Evolutionary conservation across 1,140 invertebrate genomes (phyloP).

Genomic region (Drosophila kanapiae): DNA sequence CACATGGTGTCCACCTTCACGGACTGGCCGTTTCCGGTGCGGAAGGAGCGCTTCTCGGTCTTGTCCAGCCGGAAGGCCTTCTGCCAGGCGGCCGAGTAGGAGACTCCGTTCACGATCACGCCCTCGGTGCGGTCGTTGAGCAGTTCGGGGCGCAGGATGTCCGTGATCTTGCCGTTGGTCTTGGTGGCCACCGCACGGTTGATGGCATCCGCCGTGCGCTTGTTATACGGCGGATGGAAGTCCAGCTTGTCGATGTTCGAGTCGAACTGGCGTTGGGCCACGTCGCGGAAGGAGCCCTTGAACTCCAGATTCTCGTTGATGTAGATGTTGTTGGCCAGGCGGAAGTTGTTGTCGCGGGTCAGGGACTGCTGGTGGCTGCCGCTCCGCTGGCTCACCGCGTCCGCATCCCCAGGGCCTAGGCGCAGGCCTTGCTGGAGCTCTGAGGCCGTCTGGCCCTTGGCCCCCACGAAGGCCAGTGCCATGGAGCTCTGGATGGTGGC

Average conservation of each 20-base stretch:
- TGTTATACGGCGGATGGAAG: slow-evolving; percentile 82
- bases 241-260: slow-evolving; percentile 79
- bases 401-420: slow-evolving; percentile 65
- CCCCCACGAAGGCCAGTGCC: slow-evolving; percentile 78
- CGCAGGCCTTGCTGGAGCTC: slow-evolving; percentile 74
- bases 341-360: slow-evolving; percentile 75
- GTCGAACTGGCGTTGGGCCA: slow-evolving; percentile 78
- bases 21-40: slow-evolving; percentile 61
- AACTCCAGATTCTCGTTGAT: slow-evolving; percentile 81
- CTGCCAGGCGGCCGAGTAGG: slow-evolving; percentile 71
- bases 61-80: slow-evolving; percentile 73
- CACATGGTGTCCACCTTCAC: slow-evolving; percentile 81
- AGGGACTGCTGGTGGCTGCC: slow-evolving; percentile 70
- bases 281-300: slow-evolving; percentile 75
- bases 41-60: slow-evolving; percentile 65
- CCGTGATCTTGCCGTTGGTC: slow-evolving; percentile 72
- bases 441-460: slow-evolving; percentile 76
- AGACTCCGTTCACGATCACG: slow-evolving; percentile 75
- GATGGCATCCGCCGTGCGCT: slow-evolving; percentile 78
- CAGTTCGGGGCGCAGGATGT: slow-evolving; percentile 66
- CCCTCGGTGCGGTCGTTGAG: slow-evolving; percentile 78
- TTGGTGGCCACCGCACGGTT: slow-evolving; percentile 69
- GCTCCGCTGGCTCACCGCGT: slow-evolving; percentile 73
- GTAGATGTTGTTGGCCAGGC: slow-evolving; percentile 79
- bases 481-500: slow-evolving; percentile 77